These are phyloP conservation scores for Cinclus cinclus DNA, from an alignment of 2,113 vertebrate species.

Conservation along the genomic window DNA sequence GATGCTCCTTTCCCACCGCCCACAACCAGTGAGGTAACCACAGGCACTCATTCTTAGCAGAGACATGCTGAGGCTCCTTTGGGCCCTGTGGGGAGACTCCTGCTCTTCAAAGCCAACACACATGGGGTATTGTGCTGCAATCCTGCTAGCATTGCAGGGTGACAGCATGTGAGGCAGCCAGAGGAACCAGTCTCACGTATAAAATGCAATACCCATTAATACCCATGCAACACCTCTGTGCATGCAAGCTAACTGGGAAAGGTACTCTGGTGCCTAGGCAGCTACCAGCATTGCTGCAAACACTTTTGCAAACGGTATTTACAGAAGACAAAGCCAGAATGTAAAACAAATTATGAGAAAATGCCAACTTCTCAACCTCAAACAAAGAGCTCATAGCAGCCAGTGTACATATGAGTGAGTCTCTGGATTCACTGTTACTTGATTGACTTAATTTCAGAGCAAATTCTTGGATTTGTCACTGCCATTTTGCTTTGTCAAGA, in stretches of 20 bases:
- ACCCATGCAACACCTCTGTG: background rate
- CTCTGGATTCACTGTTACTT: background rate
- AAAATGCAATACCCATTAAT: background rate
- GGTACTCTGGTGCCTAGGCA: background rate
- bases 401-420: background rate
- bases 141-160: background rate
- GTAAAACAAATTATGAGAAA: slow-evolving; percentile 22
- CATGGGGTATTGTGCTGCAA: background rate
- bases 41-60: background rate
- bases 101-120: background rate
- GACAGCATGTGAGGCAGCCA: background rate
- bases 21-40: background rate
- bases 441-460: background rate
- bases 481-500: slow-evolving; percentile 3
- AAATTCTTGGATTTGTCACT: background rate
- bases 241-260: background rate
- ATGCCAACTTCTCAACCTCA: background rate
- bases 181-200: background rate
- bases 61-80: background rate
- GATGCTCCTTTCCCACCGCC: background rate
- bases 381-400: slow-evolving; percentile 2
- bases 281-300: slow-evolving; percentile 5
- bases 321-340: slow-evolving; percentile 4
- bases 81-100: background rate
- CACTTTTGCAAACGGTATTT: slow-evolving; percentile 12